Conservation (phyloP, 2,113 vertebrate species). For the Grus americana region DNA sequence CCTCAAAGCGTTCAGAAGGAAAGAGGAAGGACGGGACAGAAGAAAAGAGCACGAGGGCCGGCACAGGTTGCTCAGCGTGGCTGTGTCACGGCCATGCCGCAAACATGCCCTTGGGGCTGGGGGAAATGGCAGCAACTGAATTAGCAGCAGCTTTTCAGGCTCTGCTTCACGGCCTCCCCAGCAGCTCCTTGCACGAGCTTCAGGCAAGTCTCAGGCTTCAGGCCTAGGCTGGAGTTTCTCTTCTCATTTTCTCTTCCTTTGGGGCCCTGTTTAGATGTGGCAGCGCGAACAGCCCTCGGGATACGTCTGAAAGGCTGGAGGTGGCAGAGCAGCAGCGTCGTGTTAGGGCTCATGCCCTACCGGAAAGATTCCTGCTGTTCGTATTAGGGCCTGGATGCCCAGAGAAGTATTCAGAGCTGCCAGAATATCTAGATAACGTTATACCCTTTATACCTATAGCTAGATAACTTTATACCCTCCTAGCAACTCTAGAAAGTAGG, state of each 20-base stretch:
- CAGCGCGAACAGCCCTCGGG: background rate
- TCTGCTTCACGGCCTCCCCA: background rate
- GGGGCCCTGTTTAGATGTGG: background rate
- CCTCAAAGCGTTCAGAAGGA: background rate
- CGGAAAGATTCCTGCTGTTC: background rate
- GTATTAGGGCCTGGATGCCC: background rate
- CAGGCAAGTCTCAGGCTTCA: background rate
- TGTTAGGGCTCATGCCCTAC: background rate
- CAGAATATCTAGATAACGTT: background rate
- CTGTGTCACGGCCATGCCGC: background rate
- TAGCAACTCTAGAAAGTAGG: background rate
- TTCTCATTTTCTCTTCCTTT: background rate
- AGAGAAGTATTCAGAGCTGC: background rate
- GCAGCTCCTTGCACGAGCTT: background rate
- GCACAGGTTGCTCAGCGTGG: background rate
- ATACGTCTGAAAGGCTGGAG: background rate
- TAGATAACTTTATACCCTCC: background rate
- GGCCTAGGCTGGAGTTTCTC: background rate
- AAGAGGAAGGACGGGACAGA: background rate
- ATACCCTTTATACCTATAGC: background rate
- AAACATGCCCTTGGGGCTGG: background rate
- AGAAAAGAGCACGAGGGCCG: background rate
- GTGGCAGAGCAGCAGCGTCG: background rate
- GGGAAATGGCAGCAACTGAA: background rate
- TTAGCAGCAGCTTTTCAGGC: background rate